phyloP scores from a whole-genome alignment of 2,888 invertebrate species.

The Pyralis farinalis region DNA sequence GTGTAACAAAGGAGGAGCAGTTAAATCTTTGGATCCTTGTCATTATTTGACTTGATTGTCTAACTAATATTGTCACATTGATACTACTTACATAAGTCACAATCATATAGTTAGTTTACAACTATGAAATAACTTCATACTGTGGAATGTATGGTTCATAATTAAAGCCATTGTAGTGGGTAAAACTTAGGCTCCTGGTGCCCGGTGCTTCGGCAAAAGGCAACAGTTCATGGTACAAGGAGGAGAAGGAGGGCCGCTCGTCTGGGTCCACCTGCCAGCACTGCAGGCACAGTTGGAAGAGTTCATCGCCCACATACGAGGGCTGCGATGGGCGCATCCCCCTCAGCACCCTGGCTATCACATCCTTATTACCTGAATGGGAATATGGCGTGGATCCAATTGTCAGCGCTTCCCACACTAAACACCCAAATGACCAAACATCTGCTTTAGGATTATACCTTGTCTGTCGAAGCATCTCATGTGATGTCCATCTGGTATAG shows the following conservation, averaged over 20 bases:
- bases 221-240: conserved; percentile 74
- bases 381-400: conserved; percentile 90
- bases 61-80: conserved; percentile 7
- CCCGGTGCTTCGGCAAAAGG: conserved; percentile 53
- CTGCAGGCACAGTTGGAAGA: conserved; percentile 90
- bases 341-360: conserved; percentile 84
- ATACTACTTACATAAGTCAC: conserved; percentile 5
- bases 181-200: conserved; percentile 62
- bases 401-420: conserved; percentile 91
- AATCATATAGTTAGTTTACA: conserved; percentile 5
- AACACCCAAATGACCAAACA: conserved; percentile 91
- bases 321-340: conserved; percentile 88
- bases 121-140: conserved; percentile 64
- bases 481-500: conserved; percentile 89
- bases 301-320: conserved; percentile 86
- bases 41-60: too few relatives aligned
- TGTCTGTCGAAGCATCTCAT: conserved; percentile 87
- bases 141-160: conserved; percentile 69
- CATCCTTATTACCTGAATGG: conserved; percentile 84
- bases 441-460: conserved; percentile 87
- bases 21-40: conserved; percentile 21
- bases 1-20: too few relatives aligned
- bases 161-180: conserved; percentile 67
- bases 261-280: conserved; percentile 93
- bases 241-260: conserved; percentile 87